These are phyloP conservation scores for Danio kyathit DNA, from an alignment of 2,797 vertebrate genomes.

Conservation along the genomic window DNA sequence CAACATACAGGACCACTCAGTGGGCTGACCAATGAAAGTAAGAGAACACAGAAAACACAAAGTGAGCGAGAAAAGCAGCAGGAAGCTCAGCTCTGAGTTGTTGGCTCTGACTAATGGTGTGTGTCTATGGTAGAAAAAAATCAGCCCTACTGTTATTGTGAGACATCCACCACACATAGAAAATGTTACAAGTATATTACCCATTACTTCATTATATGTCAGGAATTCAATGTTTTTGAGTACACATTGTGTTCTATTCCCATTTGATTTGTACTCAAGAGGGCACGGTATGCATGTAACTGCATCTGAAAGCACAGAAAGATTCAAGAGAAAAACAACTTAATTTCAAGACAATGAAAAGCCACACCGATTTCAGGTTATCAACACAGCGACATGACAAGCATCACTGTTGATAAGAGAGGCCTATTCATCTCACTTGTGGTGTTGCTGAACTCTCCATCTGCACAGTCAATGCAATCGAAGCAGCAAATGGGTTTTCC, in stretches of 20 bases:
- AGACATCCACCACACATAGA: slow-evolving; percentile 78
- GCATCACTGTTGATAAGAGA: slow-evolving; percentile 67
- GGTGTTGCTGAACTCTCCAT: slow-evolving; percentile 80
- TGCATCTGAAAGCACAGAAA: slow-evolving; percentile 83
- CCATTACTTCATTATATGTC: slow-evolving; percentile 79
- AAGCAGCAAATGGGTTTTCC: slow-evolving; percentile 82
- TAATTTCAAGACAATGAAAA: slow-evolving; percentile 68
- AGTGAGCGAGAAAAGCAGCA: slow-evolving; percentile 80
- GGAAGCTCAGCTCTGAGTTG: slow-evolving; percentile 82
- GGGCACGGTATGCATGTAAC: slow-evolving; percentile 80
- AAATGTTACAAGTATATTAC: slow-evolving; percentile 75
- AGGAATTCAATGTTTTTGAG: slow-evolving; percentile 81
- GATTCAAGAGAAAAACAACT: slow-evolving; percentile 69
- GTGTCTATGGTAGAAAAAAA: slow-evolving; percentile 78
- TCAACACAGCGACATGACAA: slow-evolving; percentile 68
- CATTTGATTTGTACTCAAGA: slow-evolving; percentile 79
- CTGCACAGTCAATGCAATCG: slow-evolving; percentile 79
- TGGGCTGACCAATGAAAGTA: slow-evolving; percentile 79
- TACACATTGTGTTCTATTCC: slow-evolving; percentile 76
- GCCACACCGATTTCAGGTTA: slow-evolving; percentile 68
- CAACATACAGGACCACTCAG: slow-evolving; percentile 83
- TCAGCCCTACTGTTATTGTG: slow-evolving; percentile 72
- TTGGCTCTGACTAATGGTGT: slow-evolving; percentile 80
- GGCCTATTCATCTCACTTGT: slow-evolving; percentile 79
- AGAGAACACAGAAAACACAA: slow-evolving; percentile 82